phyloP scores from a whole-genome alignment of 2,888 invertebrate genomes.

The Pammene fasciana region DNA sequence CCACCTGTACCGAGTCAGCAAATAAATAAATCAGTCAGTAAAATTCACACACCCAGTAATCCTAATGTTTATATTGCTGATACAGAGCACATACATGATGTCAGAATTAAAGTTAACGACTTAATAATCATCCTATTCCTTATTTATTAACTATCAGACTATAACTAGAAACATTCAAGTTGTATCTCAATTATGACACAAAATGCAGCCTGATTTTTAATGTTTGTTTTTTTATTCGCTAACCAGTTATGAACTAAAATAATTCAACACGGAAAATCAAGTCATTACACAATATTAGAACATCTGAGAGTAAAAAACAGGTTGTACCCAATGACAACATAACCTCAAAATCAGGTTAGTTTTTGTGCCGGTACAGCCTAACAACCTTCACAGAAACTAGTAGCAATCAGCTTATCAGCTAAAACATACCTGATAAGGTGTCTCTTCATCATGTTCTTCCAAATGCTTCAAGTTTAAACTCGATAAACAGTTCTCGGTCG shows the following conservation, averaged over 20 bases:
- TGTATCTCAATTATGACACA: neutral
- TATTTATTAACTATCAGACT: too few relatives aligned
- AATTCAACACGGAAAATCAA: neutral
- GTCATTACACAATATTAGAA: conserved; percentile 6
- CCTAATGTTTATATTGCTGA: too few relatives aligned
- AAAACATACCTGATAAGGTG: conserved; percentile 84
- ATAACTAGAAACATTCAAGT: neutral
- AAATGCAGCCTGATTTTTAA: too few relatives aligned
- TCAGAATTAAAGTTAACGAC: too few relatives aligned
- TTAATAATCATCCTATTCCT: too few relatives aligned
- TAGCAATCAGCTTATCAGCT: conserved; percentile 34
- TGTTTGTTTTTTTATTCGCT: neutral
- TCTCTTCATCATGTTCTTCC: conserved; percentile 75
- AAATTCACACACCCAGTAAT: too few relatives aligned
- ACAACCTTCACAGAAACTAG: neutral
- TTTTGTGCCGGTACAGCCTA: conserved; percentile 45
- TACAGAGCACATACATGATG: too few relatives aligned
- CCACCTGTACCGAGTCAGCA: too few relatives aligned
- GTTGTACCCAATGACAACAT: conserved; percentile 50
- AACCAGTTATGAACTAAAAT: neutral
- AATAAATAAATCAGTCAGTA: too few relatives aligned
- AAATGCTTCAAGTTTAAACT: conserved; percentile 83
- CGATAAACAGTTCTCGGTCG: conserved; percentile 85
- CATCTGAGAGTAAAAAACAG: neutral
- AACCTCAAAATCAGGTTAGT: conserved; percentile 54